phyloP scores from a whole-genome alignment of 2,888 invertebrate genomes.

The Brassicogethes aeneus region DNA sequence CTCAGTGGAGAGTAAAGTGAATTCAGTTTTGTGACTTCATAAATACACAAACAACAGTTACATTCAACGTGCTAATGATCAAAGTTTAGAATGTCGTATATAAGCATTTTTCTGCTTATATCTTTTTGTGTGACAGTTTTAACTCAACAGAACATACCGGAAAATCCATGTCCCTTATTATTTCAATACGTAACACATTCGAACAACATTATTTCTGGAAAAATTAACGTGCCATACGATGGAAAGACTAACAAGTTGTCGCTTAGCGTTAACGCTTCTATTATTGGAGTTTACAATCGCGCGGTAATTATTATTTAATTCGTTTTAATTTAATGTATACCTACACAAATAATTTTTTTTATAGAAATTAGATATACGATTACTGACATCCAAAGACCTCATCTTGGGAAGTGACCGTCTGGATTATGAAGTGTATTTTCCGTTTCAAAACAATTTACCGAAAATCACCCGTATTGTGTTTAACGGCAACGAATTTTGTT shows the following conservation, averaged over 20 bases:
- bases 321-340: background rate
- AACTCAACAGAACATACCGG: conserved; percentile 20
- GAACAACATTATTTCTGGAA: conserved; percentile 13
- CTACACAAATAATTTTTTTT: conserved; percentile 10
- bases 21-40: too few species aligned
- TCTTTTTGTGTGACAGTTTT: too few species aligned
- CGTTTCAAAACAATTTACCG: conserved; percentile 24
- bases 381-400: conserved; percentile 18
- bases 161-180: conserved; percentile 26
- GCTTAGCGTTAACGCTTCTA: conserved; percentile 18
- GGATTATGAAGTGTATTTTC: conserved; percentile 23
- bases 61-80: too few species aligned
- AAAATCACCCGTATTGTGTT: conserved; percentile 28
- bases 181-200: conserved; percentile 21
- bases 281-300: conserved; percentile 13
- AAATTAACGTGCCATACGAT: conserved; percentile 14
- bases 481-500: conserved; percentile 24
- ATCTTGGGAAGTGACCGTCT: conserved; percentile 13
- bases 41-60: too few species aligned
- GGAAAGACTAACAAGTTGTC: conserved; percentile 10
- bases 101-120: too few species aligned
- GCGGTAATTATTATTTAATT: conserved; percentile 6
- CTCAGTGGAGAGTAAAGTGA: too few species aligned
- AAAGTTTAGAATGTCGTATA: too few species aligned
- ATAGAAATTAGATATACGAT: conserved; percentile 22